Conservation (phyloP, 2,888 invertebrate species). For the Tanytarsus gracilentus region DNA sequence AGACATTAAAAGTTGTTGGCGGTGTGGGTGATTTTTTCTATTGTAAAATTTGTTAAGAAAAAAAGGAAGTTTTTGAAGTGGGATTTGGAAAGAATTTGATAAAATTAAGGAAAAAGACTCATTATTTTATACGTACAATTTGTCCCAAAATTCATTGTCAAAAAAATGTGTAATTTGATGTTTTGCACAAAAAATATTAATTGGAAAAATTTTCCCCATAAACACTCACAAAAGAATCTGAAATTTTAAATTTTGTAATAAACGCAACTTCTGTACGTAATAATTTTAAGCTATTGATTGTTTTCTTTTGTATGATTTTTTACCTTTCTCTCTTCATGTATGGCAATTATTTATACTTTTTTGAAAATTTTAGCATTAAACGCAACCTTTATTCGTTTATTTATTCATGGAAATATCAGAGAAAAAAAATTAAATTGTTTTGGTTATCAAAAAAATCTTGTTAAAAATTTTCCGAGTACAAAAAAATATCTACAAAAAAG, state of each 20-base stretch:
- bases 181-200: not conserved
- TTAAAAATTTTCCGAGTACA: slow-evolving; percentile 2
- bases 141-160: not conserved
- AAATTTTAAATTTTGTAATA: not conserved
- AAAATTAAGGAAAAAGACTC: slow-evolving; percentile 4
- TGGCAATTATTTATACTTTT: slow-evolving; percentile 24
- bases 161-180: not conserved
- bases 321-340: slow-evolving; percentile 4
- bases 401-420: no score
- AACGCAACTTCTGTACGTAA: slow-evolving; percentile 17
- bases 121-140: slow-evolving; percentile 12
- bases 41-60: no score
- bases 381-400: not conserved
- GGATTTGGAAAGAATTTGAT: not conserved
- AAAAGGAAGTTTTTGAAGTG: not conserved
- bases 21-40: no score
- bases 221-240: not conserved
- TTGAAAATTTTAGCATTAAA: not conserved
- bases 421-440: not conserved
- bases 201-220: not conserved
- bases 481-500: not conserved
- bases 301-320: not conserved
- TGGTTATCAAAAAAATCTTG: not conserved
- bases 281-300: not conserved
- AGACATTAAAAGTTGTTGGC: no score